A percentile compares a stretch with the other conserved stretches of the same genome.
phyloP scores from a whole-genome alignment of 2,888 invertebrate genomes.

The Coelinius sp. region DNA sequence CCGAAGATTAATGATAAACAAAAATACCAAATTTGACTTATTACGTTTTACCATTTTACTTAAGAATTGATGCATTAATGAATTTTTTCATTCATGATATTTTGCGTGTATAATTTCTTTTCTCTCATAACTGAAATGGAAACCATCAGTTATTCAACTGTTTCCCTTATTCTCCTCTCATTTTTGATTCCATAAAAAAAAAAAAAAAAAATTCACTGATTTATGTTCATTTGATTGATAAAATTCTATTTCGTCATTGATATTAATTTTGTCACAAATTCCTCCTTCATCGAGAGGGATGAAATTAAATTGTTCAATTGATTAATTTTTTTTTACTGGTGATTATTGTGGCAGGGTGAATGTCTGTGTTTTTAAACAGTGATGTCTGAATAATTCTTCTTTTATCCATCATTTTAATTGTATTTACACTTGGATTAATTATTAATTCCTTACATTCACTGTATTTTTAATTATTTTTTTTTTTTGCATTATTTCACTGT shows the following conservation, averaged over 20 bases:
- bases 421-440: conserved; percentile 39
- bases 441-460: conserved; percentile 25
- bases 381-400: conserved; percentile 19
- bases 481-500: conserved; percentile 10
- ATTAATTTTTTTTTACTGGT: conserved; percentile 1
- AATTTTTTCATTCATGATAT: conserved; percentile 56
- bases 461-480: conserved; percentile 15
- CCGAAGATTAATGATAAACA: neutral
- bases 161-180: conserved; percentile 26
- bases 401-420: conserved; percentile 25
- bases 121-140: conserved; percentile 26
- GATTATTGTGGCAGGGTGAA: conserved; percentile 22
- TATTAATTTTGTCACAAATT: conserved; percentile 28
- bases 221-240: conserved; percentile 49
- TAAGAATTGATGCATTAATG: neutral
- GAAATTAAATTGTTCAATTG: conserved; percentile 1
- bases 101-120: conserved; percentile 28
- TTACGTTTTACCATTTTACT: neutral
- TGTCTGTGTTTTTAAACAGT: conserved; percentile 21
- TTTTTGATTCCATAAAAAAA: conserved; percentile 37
- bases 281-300: conserved; percentile 22
- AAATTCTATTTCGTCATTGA: conserved; percentile 52
- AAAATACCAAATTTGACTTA: neutral
- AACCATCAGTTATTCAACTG: conserved; percentile 20
- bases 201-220: conserved; percentile 60